Conservation (phyloP, 1,140 invertebrate genomes). For the Nilaparvata lugens region DNA sequence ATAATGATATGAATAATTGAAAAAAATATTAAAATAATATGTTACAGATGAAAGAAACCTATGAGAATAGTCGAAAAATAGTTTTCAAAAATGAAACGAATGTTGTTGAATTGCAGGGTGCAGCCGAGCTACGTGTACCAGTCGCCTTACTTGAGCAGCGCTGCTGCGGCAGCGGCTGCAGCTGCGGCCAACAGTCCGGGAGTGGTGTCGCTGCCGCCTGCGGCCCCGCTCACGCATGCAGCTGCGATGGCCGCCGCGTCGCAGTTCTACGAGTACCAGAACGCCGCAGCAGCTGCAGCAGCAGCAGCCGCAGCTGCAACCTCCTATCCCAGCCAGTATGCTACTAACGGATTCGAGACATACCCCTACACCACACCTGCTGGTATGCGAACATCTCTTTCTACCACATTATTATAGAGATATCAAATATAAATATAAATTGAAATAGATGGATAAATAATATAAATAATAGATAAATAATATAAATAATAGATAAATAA, state of each 20-base stretch:
- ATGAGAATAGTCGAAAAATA: too few relatives aligned
- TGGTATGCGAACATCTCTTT: slow-evolving; percentile 5
- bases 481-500: too few relatives aligned
- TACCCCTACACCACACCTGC: slow-evolving; percentile 29
- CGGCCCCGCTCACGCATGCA: slow-evolving; percentile 26
- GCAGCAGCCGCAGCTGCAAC: slow-evolving; percentile 28
- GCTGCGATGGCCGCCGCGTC: slow-evolving; percentile 27
- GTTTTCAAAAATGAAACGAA: too few relatives aligned
- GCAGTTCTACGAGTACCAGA: slow-evolving; percentile 37
- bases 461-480: too few relatives aligned
- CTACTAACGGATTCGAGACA: slow-evolving; percentile 29
- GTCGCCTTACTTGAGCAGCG: slow-evolving; percentile 29
- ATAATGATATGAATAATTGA: too few relatives aligned
- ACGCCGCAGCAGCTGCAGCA: slow-evolving; percentile 30
- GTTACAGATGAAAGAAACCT: too few relatives aligned
- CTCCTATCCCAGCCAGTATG: slow-evolving; percentile 32
- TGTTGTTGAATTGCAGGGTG: slow-evolving; percentile 25
- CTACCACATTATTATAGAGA: too few relatives aligned
- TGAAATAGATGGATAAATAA: too few relatives aligned
- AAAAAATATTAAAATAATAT: too few relatives aligned
- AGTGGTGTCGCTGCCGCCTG: slow-evolving; percentile 32
- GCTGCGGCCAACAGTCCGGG: slow-evolving; percentile 27
- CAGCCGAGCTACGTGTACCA: slow-evolving; percentile 38
- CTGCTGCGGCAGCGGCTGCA: slow-evolving; percentile 24
- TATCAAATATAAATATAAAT: too few relatives aligned